A percentile compares a stretch with the other conserved stretches of the same genome.
Conservation (phyloP, 2,113 vertebrate species). For the Dasypus novemcinctus region DNA sequence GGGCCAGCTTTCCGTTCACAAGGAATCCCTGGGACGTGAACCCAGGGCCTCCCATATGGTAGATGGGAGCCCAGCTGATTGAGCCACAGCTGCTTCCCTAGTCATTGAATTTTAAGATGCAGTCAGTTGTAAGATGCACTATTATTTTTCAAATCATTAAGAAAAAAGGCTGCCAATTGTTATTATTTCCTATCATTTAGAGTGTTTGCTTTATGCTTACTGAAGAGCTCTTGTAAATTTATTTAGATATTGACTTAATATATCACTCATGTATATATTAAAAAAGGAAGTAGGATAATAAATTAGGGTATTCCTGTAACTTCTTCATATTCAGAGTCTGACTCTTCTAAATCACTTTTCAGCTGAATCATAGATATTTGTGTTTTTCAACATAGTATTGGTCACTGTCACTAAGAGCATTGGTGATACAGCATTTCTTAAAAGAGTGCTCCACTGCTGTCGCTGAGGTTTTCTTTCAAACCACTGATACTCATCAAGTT, state of each 20-base stretch:
- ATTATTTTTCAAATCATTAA: background rate
- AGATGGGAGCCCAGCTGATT: too few species aligned
- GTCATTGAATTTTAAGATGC: background rate
- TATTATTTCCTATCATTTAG: background rate
- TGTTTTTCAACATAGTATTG: background rate
- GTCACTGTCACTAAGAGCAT: background rate
- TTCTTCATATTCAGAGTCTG: background rate
- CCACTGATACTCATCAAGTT: background rate
- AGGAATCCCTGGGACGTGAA: too few species aligned
- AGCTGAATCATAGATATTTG: background rate
- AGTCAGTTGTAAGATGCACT: background rate
- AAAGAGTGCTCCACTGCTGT: background rate
- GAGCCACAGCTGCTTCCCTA: too few species aligned
- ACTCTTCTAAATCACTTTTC: constrained; percentile 7
- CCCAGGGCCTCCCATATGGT: too few species aligned
- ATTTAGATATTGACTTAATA: background rate
- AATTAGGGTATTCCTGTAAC: background rate
- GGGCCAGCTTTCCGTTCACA: too few species aligned
- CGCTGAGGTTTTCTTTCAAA: background rate
- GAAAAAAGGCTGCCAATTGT: background rate
- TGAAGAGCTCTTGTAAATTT: background rate
- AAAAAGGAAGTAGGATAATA: background rate
- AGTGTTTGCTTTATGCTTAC: background rate
- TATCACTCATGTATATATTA: background rate
- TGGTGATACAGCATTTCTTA: background rate